These are phyloP conservation scores for Chelidonichthys spinosus DNA, from an alignment of 2,797 vertebrate genomes.

Conservation along the genomic window DNA sequence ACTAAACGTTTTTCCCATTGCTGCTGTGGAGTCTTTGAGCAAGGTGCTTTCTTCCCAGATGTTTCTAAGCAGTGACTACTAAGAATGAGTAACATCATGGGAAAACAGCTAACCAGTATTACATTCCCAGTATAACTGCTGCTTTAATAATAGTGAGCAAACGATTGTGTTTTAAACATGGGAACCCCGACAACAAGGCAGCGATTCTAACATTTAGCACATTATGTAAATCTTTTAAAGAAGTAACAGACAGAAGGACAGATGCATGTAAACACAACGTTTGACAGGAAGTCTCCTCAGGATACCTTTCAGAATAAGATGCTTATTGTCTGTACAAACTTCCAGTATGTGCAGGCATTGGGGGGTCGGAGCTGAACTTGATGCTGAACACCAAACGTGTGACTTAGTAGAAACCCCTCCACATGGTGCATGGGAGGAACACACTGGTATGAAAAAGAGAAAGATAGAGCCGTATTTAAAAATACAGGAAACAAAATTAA, in stretches of 20 bases:
- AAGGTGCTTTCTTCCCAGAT: not conserved
- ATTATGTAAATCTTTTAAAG: not conserved
- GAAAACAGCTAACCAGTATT: no score
- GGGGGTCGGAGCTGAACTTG: not conserved
- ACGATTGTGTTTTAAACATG: not conserved
- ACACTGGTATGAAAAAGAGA: no score
- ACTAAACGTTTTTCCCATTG: slow-evolving; percentile 25
- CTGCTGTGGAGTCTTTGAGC: slow-evolving; percentile 13
- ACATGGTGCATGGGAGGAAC: no score
- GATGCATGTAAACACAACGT: not conserved
- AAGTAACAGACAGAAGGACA: not conserved
- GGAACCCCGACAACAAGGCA: not conserved
- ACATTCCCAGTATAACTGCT: no score
- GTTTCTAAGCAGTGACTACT: not conserved
- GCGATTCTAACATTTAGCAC: not conserved
- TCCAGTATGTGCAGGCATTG: not conserved
- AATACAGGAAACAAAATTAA: no score
- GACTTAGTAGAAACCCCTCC: not conserved
- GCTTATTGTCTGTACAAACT: not conserved
- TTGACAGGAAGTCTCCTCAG: not conserved
- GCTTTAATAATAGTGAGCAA: not conserved
- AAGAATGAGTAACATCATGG: slow-evolving; percentile 1
- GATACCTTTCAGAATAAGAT: not conserved
- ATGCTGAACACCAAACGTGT: not conserved
- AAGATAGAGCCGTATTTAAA: no score